Evolutionary conservation across 2,888 invertebrate genomes (phyloP), one percentile per base, ranked within the genome.

Genomic region (Apamea epomidion): DNA sequence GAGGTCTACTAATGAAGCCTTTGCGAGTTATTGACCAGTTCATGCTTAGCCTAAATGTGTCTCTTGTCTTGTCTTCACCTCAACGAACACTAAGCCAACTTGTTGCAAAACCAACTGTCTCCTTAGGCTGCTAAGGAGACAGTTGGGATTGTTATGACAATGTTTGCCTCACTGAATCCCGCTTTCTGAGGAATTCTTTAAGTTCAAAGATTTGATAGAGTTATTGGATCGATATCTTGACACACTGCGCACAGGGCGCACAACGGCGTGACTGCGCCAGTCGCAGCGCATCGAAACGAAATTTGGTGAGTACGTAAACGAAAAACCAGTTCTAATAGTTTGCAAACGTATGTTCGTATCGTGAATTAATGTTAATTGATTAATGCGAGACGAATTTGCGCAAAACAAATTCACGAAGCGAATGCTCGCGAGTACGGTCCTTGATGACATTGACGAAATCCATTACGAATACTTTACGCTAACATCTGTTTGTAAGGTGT

Each of bases 381-480:
- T 51, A 51, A 51, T 18, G 29, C 64, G 18, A 64, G 4, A 64
- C 18, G 29, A 64, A 64, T 32, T 10, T 67, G 37, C 32, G 1
- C 12, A 7, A 21, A 25, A 67, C 14, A 37, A 67, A 37, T 16
- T 37, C 37, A 37, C 10, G n/a, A 68, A 68, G n/a, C n/a, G 42
- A 42, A 42, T 42, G 21, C 14, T 65, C 65, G 37, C 25, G 7
- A 68, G 37, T 42, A 67, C 8, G 25, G 16, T 42, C 42, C 21
- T 12, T 65, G 32, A 65, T 32, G 6, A 2, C 65, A 65, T 65
- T 65, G 21, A 12, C 18, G n/a, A 68, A 69, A 45, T 68, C n/a
- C 16, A n/a, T 68, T 42, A 68, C n/a, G 68, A 68, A 68, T 68
- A 42, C n/a, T 68, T 68, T 42, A 42, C 68, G 42, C 42, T 16